Evolutionary conservation across 2,888 invertebrate genomes (phyloP).

Genomic region (Anaspis maculata): DNA sequence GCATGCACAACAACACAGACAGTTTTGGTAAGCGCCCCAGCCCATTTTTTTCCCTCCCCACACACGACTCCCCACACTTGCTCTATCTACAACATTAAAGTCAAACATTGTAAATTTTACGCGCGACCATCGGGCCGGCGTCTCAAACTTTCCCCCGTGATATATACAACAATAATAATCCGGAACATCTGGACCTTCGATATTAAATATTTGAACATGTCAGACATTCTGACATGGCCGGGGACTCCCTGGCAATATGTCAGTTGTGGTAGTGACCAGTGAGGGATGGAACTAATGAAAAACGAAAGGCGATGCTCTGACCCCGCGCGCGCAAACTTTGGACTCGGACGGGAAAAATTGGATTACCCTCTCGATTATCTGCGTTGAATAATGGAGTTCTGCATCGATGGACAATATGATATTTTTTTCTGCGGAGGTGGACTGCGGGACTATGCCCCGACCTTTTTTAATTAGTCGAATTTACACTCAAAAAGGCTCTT

Average conservation of each 20-base stretch:
- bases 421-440: no score
- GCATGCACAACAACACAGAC: conserved; percentile 61
- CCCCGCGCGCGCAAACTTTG: no score
- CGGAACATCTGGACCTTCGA: conserved; percentile 21
- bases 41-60: conserved; percentile 8
- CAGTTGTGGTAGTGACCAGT: conserved; percentile 22
- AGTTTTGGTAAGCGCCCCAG: conserved; percentile 55
- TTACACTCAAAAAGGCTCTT: conserved; percentile 19
- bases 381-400: no score
- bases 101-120: conserved; percentile 20
- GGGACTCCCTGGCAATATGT: conserved; percentile 21
- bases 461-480: conserved; percentile 15
- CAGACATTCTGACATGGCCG: no score
- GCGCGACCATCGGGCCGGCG: conserved; percentile 2
- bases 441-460: no score
- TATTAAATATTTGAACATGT: conserved; percentile 27
- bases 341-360: no score
- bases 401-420: no score
- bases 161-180: no score
- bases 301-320: no score
- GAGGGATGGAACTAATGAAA: conserved; percentile 21
- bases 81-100: conserved; percentile 9
- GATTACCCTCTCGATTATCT: no score
- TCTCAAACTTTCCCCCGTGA: conserved; percentile 2
- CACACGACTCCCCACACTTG: background rate